phyloP scores from a whole-genome alignment of 2,797 vertebrate species.

The Trachops cirrhosus region DNA sequence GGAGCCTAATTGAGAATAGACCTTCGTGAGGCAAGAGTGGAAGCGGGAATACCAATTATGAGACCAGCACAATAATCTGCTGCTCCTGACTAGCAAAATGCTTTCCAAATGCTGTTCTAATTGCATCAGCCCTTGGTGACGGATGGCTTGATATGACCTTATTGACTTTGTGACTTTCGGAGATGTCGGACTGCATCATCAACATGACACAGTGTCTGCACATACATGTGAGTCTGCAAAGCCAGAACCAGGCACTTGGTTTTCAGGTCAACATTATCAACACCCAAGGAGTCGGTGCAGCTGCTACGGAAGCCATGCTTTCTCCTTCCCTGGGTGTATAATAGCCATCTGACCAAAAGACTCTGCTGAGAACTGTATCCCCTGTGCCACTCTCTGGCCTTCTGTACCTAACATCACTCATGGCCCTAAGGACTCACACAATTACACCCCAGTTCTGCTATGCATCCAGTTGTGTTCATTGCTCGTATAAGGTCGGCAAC shows the following conservation, averaged over 20 bases:
- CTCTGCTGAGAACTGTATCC: neutral
- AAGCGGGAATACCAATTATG: neutral
- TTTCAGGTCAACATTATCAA: slow-evolving; percentile 30
- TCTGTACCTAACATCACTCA: neutral
- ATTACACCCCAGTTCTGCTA: neutral
- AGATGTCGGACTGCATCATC: slow-evolving; percentile 4
- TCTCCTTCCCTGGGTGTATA: neutral
- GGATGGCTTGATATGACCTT: slow-evolving; percentile 19
- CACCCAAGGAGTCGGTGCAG: neutral
- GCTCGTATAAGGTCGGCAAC: neutral
- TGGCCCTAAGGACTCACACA: neutral
- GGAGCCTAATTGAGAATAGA: neutral
- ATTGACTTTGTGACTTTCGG: neutral
- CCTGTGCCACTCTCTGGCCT: neutral
- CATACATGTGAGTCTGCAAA: neutral
- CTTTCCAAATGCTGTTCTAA: slow-evolving; percentile 44
- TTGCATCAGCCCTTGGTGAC: neutral
- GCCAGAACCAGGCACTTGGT: neutral
- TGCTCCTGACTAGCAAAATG: slow-evolving; percentile 21
- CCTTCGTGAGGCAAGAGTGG: neutral
- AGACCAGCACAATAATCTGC: neutral
- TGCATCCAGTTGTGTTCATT: neutral
- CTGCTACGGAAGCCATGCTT: neutral
- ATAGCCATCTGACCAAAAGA: neutral
- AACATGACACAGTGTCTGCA: neutral